Evolutionary conservation across 2,888 invertebrate genomes (phyloP), one percentile per base, ranked within the genome.

Genomic region (Gari tellinella): DNA sequence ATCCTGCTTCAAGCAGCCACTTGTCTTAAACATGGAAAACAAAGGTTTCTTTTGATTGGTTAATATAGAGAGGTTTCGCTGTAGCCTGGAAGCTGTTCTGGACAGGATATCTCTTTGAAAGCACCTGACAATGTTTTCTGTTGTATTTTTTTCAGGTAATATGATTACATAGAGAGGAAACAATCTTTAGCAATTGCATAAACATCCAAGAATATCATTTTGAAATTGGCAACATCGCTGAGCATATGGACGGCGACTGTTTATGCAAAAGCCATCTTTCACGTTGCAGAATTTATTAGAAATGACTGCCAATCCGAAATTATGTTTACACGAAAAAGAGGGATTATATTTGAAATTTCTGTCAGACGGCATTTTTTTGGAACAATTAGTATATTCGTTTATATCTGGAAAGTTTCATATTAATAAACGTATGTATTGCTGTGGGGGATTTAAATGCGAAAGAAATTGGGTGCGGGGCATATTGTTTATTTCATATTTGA

Each of bases 401-500:
- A 75, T 69, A 66, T 75, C 75, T 75, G 75, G 69, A 38, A 45
- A 37, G 40, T 58, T 52, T 75, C 75, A 75, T 66, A 69, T 58
- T 56, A 62, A 61, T 65, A 46, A 23, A 26, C 45, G 57, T 57
- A 57, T 43, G 45, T 57, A 57, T 57, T 26, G 41, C 25, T 45
- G 17, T 26, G 46, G 46, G 46, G 45, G 43, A 48, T 55, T 43
- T 57, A 75, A 75, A 75, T 75, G 75, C 57, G 58, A 62, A 75
- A 75, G 66, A 75, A 75, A 75, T 75, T 75, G 66, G 75, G 53
- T 38, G 31, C 45, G 53, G 69, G 75, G 69, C 75, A 75, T 69
- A 75, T 75, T 75, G 75, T 75, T 75, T 75, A 69, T 75, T 75
- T 75, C 75, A 75, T 75, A 62, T 74, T 66, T 75, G 75, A 75